These are phyloP conservation scores for Melanostoma mellinum DNA, from an alignment of 2,888 invertebrate genomes.

Conservation along the genomic window DNA sequence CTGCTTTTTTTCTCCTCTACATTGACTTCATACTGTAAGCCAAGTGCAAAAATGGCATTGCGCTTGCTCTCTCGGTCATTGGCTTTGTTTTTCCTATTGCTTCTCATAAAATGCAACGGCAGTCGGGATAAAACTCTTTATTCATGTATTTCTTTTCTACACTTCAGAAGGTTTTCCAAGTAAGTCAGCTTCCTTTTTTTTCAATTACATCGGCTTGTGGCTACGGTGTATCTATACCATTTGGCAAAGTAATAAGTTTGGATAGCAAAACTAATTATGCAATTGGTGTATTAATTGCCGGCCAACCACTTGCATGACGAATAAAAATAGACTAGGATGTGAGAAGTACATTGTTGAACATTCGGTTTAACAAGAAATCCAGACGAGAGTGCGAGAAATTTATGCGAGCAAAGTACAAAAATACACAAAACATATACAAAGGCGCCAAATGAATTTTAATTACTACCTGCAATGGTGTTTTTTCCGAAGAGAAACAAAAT, in stretches of 20 bases:
- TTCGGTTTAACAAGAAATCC: slow-evolving; percentile 11
- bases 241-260: slow-evolving; percentile 4
- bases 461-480: background rate
- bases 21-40: too few relatives aligned
- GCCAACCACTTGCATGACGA: slow-evolving; percentile 33
- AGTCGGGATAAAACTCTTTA: background rate
- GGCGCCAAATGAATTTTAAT: slow-evolving; percentile 34
- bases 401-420: slow-evolving; percentile 4
- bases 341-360: slow-evolving; percentile 42
- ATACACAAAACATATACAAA: slow-evolving; percentile 1
- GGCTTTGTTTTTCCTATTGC: background rate
- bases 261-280: slow-evolving; percentile 36
- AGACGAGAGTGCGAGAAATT: slow-evolving; percentile 3
- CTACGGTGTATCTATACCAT: background rate
- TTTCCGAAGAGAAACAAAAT: background rate
- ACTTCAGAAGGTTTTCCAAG: too few relatives aligned
- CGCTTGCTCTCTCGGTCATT: background rate
- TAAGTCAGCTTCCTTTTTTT: too few relatives aligned
- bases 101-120: background rate
- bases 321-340: slow-evolving; percentile 37
- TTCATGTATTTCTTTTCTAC: too few relatives aligned
- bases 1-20: too few relatives aligned
- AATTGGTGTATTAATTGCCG: slow-evolving; percentile 56
- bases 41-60: background rate
- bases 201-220: too few relatives aligned